phyloP scores from a whole-genome alignment of 2,888 invertebrate genomes.

The Galeruca laticollis region DNA sequence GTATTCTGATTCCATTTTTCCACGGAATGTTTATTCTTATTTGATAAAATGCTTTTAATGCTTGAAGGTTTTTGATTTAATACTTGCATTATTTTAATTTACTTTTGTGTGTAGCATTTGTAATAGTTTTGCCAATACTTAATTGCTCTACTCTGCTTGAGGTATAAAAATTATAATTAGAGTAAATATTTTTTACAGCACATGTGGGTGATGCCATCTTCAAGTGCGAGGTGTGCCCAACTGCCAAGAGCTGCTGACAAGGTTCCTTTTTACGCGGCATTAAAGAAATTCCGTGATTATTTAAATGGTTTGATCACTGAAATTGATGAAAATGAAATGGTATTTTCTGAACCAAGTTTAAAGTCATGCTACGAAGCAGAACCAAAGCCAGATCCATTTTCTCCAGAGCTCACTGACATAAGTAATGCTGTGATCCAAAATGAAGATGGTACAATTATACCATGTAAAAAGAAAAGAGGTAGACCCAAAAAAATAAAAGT shows the following conservation, averaged over 20 bases:
- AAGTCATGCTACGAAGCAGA: slow-evolving; percentile 75
- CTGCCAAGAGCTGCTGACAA: slow-evolving; percentile 97
- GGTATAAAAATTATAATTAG: too few relatives aligned
- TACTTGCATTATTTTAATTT: too few relatives aligned
- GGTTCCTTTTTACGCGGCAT: slow-evolving; percentile 95
- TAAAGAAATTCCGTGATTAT: slow-evolving; percentile 95
- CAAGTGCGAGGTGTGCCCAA: slow-evolving; percentile 96
- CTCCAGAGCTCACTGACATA: slow-evolving; percentile 66
- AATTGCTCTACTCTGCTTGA: too few relatives aligned
- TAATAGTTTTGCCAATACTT: too few relatives aligned
- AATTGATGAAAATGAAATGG: slow-evolving; percentile 88
- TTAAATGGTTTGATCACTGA: slow-evolving; percentile 87
- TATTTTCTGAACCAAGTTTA: slow-evolving; percentile 81
- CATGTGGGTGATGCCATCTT: slow-evolving; percentile 99
- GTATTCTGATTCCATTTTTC: too few relatives aligned
- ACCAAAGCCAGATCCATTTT: slow-evolving; percentile 65
- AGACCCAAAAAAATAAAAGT: slow-evolving; percentile 87
- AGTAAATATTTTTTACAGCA: slow-evolving; percentile 73
- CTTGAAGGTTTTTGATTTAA: too few relatives aligned
- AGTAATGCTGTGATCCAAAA: slow-evolving; percentile 69
- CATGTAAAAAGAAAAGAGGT: slow-evolving; percentile 89
- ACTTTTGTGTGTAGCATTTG: too few relatives aligned
- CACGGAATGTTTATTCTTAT: too few relatives aligned
- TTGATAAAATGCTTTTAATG: too few relatives aligned
- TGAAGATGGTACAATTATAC: slow-evolving; percentile 75